A percentile compares a stretch with the other conserved stretches of the same genome.
Evolutionary conservation across 2,888 invertebrate species (phyloP).

Genomic region (Harpagoxenus sublaevis): DNA sequence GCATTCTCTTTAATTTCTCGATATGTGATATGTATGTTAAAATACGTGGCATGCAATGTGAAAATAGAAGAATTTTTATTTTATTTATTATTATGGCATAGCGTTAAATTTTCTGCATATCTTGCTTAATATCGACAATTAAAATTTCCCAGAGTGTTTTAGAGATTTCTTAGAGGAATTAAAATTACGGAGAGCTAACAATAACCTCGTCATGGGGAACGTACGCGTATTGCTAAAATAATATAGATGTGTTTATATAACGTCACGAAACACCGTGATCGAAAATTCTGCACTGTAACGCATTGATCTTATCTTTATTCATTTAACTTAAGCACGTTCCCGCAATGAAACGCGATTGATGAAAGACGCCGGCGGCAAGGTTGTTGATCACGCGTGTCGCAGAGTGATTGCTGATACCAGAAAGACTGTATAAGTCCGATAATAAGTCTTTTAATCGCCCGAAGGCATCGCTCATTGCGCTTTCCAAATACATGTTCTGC

Average conservation of each 20-base stretch:
- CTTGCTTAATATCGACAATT: not conserved
- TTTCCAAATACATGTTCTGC: constrained; percentile 11
- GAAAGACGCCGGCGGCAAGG: constrained; percentile 44
- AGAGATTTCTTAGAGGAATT: not conserved
- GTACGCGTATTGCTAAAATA: constrained; percentile 34
- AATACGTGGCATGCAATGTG: not conserved
- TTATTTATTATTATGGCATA: not conserved
- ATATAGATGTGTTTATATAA: constrained; percentile 49
- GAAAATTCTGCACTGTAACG: constrained; percentile 51
- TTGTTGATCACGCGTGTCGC: constrained; percentile 51
- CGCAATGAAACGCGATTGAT: constrained; percentile 49
- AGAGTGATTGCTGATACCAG: constrained; percentile 38
- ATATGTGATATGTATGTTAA: not conserved
- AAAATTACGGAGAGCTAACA: constrained; percentile 13
- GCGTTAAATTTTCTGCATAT: not conserved
- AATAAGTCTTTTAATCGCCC: constrained; percentile 47
- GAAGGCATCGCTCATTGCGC: constrained; percentile 14
- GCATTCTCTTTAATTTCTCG: not conserved
- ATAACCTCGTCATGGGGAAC: constrained; percentile 29
- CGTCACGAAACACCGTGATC: constrained; percentile 35
- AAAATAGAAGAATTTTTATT: not conserved
- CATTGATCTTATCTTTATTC: constrained; percentile 53
- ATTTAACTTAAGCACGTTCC: constrained; percentile 40
- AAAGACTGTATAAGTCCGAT: constrained; percentile 42
- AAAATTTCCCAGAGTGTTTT: not conserved